phyloP scores from a whole-genome alignment of 1,140 invertebrate species.

The Antheraea pernyi region DNA sequence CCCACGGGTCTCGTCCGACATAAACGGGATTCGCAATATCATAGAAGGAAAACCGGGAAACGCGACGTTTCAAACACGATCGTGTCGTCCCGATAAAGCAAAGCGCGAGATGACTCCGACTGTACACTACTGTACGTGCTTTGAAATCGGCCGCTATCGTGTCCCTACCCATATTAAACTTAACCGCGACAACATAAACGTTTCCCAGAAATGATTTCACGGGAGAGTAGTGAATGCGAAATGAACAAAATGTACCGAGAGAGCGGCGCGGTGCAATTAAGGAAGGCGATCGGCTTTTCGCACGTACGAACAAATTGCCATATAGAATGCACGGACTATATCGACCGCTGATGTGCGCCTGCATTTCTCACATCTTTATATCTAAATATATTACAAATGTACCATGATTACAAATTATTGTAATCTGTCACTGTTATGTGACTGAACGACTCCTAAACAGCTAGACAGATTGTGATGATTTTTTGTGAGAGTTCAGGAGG shows the following conservation, averaged over 20 bases:
- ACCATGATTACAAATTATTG: no score
- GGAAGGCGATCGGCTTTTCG: slow-evolving; percentile 53
- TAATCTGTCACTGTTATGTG: no score
- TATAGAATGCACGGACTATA: slow-evolving; percentile 23
- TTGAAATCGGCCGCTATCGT: slow-evolving; percentile 20
- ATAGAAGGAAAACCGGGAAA: slow-evolving; percentile 22
- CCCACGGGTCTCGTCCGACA: slow-evolving; percentile 9
- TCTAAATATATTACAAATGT: no score
- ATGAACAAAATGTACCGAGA: slow-evolving; percentile 32
- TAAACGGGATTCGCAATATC: slow-evolving; percentile 8
- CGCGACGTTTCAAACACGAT: neutral
- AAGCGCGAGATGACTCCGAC: neutral
- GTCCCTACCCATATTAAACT: slow-evolving; percentile 10
- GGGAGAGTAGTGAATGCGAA: slow-evolving; percentile 33
- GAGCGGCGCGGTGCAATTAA: slow-evolving; percentile 50
- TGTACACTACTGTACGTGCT: neutral
- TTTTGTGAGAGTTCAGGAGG: no score
- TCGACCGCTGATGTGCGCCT: neutral
- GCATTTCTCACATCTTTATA: neutral
- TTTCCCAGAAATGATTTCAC: slow-evolving; percentile 42
- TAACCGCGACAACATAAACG: slow-evolving; percentile 35
- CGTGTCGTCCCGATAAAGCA: slow-evolving; percentile 1
- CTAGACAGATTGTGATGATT: no score
- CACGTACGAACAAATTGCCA: slow-evolving; percentile 72
- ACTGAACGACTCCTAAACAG: no score